Conservation (phyloP, 2,113 vertebrate species). For the Anguilla rostrata region DNA sequence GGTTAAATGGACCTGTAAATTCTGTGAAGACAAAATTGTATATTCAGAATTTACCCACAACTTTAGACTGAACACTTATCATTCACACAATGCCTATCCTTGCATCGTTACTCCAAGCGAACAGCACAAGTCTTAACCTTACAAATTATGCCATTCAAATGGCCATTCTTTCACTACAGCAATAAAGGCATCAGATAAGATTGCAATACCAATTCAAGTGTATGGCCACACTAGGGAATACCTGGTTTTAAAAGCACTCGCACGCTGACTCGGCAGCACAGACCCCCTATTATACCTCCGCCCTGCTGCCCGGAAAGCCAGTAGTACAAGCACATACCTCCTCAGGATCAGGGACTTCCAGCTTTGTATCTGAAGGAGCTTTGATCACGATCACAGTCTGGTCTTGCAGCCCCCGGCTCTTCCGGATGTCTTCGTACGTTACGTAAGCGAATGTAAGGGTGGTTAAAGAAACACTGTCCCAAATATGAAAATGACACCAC, state of each 20-base stretch:
- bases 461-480: constrained; percentile 67
- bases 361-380: constrained; percentile 89
- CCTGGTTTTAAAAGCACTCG: no score
- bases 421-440: constrained; percentile 87
- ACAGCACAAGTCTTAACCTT: no score
- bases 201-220: no score
- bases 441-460: constrained; percentile 84
- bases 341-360: constrained; percentile 88
- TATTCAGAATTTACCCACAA: not conserved
- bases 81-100: not conserved
- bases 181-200: no score
- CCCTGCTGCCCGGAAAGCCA: not conserved
- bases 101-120: not conserved
- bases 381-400: constrained; percentile 95
- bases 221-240: no score
- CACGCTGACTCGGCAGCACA: not conserved
- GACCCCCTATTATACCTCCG: not conserved
- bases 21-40: constrained; percentile 64
- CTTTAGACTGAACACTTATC: not conserved
- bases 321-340: constrained; percentile 74
- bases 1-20: constrained; percentile 84
- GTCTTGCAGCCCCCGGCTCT: constrained; percentile 84
- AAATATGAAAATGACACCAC: not conserved
- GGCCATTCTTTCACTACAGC: no score
- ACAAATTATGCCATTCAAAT: no score